Base-by-base conservation (phyloP, 2,797 vertebrate species). In the Parotocinclus haroldoi region DNA sequence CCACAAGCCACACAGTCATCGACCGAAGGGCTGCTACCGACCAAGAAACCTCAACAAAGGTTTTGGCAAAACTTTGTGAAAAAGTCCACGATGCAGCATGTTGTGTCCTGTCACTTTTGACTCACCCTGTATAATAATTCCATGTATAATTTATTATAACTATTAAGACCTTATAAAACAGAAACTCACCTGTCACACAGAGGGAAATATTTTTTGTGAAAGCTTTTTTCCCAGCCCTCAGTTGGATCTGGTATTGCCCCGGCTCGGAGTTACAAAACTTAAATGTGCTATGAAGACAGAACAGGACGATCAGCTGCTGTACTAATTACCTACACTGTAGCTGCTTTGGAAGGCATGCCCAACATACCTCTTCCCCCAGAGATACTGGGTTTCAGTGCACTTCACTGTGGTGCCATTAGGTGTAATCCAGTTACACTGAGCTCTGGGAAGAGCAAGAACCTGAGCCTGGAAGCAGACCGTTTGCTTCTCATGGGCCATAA, bases 161-260 rank as follows among this genome's bases (percentile, higher is more conserved):
- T 44, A 44, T 44, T 44, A 9, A 44, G 11, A 44, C 27, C 27
- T 27, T 27, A 5, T n/a, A n/a, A n/a, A n/a, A n/a, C n/a, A n/a
- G n/a, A n/a, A 5, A 5, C 93, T 90, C 86, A 98, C 96, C 90
- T 80, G 81, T 87, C 80, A 97, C 81, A 48, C 92, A 91, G 58
- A 98, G 78, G 0, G 81, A 90, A 66, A 95, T 85, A 16, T 46
- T 90, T 81, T 86, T 91, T 48, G 83, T 92, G 59, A 81, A 70
- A 1, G 72, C 62, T 0, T 70, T 73, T 1, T 69, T 81, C 73
- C 83, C 90, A 61, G 93, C 93, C 82, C 90, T 86, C 38, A 93
- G 77, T 42, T 91, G 86, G 70, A 99, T 90, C 46, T 87, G 75
- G 45, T 98, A 97, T 44, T 87, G 78, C 48, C 96, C 95, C 11